A percentile compares a stretch with the other conserved stretches of the same genome.
Conservation (phyloP, 2,888 invertebrate genomes). For the Diaperis boleti region DNA sequence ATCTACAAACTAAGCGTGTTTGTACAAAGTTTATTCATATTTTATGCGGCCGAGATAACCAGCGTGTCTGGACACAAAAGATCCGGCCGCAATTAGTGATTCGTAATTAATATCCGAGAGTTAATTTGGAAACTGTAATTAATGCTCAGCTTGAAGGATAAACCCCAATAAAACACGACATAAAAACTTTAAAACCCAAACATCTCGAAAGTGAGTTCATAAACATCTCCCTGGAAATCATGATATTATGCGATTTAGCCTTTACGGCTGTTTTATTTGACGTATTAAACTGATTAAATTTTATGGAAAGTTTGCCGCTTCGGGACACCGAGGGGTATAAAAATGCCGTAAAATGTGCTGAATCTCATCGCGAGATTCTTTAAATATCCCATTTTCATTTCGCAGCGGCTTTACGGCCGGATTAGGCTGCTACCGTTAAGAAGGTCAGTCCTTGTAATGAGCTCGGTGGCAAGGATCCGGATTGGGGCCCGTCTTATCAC, state of each 20-base stretch:
- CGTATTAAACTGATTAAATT: constrained; percentile 29
- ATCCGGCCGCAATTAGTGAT: constrained; percentile 51
- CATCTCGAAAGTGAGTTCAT: constrained; percentile 37
- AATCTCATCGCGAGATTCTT: constrained; percentile 9
- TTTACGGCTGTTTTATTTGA: constrained; percentile 24
- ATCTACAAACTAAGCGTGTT: no score
- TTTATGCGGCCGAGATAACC: no score
- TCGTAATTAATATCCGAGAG: constrained; percentile 54
- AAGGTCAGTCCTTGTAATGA: no score
- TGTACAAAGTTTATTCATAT: no score
- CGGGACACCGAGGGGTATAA: constrained; percentile 2
- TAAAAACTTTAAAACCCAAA: constrained; percentile 49
- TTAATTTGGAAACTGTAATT: constrained; percentile 54
- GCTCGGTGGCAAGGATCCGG: no score
- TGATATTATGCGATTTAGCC: constrained; percentile 18
- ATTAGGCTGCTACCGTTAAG: not conserved
- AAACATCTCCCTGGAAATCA: constrained; percentile 34
- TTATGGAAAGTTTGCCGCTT: constrained; percentile 15
- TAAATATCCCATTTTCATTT: constrained; percentile 10
- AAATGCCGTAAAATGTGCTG: constrained; percentile 18
- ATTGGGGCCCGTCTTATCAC: no score
- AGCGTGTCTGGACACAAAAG: constrained; percentile 35
- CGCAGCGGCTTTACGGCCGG: not conserved
- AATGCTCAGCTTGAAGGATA: constrained; percentile 48
- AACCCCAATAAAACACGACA: constrained; percentile 47